Conservation (phyloP, 2,113 vertebrate genomes). For the Paralichthys olivaceus region DNA sequence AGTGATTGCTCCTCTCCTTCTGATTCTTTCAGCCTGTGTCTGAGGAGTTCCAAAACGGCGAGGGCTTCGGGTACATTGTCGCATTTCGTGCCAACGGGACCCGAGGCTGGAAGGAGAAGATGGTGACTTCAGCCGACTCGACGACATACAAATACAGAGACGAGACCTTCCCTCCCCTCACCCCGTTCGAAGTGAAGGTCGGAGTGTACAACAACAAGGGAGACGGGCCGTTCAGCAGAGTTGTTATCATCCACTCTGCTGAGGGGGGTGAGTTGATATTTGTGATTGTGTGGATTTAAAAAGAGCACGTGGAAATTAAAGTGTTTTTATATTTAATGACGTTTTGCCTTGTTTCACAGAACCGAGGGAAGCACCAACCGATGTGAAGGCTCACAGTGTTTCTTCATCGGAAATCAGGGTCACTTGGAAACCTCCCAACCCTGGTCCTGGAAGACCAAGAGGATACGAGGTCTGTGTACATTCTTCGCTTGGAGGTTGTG, state of each 20-base stretch:
- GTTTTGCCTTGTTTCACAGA: constrained; percentile 82
- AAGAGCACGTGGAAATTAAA: not conserved
- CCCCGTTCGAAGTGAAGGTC: constrained; percentile 96
- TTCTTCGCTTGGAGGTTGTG: not conserved
- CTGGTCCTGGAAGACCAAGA: constrained; percentile 91
- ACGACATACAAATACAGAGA: constrained; percentile 96
- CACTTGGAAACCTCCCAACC: constrained; percentile 89
- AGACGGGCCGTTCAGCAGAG: constrained; percentile 94
- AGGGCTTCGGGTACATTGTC: constrained; percentile 97
- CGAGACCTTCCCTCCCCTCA: constrained; percentile 95
- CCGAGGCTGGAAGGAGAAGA: constrained; percentile 97
- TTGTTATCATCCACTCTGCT: constrained; percentile 93
- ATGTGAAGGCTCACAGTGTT: constrained; percentile 89
- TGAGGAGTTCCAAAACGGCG: constrained; percentile 97
- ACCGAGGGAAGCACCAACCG: constrained; percentile 89
- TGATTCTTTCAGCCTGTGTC: constrained; percentile 89
- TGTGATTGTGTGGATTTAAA: not conserved
- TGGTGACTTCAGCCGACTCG: constrained; percentile 95
- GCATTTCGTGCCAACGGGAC: constrained; percentile 96
- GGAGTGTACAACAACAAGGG: constrained; percentile 98
- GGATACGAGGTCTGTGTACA: constrained; percentile 91
- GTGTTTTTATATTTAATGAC: not conserved
- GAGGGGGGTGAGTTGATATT: constrained; percentile 88
- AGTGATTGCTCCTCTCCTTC: not conserved
- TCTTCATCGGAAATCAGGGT: constrained; percentile 94